These are phyloP conservation scores for Lutraria rhynchaena DNA, from an alignment of 1,140 invertebrate species.

Conservation along the genomic window DNA sequence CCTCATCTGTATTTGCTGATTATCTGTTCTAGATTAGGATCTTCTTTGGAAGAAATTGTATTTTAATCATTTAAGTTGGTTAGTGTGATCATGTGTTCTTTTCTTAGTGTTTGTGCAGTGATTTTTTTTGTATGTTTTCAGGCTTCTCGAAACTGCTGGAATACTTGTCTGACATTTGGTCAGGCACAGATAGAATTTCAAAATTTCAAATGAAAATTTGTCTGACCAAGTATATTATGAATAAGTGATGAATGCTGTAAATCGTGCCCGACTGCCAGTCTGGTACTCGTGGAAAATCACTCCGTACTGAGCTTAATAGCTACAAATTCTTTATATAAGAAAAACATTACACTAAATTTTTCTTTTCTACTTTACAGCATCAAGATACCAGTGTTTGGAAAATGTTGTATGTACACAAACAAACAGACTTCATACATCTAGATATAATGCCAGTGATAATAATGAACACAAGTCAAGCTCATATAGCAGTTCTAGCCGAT, in stretches of 20 bases:
- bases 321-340: neutral
- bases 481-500: neutral
- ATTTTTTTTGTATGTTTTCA: too few relatives aligned
- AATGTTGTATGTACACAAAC: neutral
- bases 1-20: too few relatives aligned
- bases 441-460: neutral
- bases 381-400: slow-evolving; percentile 7
- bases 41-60: too few relatives aligned
- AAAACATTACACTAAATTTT: neutral
- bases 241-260: neutral
- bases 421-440: neutral
- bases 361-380: neutral
- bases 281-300: neutral
- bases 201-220: too few relatives aligned
- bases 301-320: neutral
- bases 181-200: too few relatives aligned
- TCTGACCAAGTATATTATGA: neutral
- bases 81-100: too few relatives aligned
- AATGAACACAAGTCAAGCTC: slow-evolving; percentile 10
- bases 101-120: too few relatives aligned
- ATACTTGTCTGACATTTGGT: too few relatives aligned
- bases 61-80: too few relatives aligned
- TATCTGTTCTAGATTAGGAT: too few relatives aligned
- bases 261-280: too few relatives aligned
- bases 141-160: too few relatives aligned